Base-by-base conservation (phyloP, 2,113 vertebrate species). In the Trichechus manatus region DNA sequence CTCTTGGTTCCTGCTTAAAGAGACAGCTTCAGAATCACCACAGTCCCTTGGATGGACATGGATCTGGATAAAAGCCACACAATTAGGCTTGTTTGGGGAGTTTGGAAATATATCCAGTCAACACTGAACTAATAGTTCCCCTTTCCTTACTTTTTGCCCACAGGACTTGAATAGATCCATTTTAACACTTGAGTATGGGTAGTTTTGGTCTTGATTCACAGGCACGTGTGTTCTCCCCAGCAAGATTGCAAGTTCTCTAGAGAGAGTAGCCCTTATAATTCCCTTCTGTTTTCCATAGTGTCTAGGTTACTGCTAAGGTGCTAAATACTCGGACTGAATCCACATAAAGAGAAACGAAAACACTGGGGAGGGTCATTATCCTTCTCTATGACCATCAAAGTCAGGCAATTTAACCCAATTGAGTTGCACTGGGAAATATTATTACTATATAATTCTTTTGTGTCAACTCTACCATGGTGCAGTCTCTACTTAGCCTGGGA, bases 1-100 rank as follows among this genome's bases (percentile, higher is more conserved):
- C 29, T 78, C 56, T 89, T 89, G 75, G 70, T 9, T 91, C 8
- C 25, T 89, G 36, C 86, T 95, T 96, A 97, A 98, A 94, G 95
- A 72, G 88, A 96, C 68, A 93, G 74, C 64, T 85, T 96, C 63
- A 94, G 50, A 50, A 93, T 93, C 74, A 95, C 42, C 23, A 87
- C 20, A 59, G n/a, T 93, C 42, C 74, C n/a, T 94, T 63, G 39
- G 74, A 68, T 81, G 53, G 83, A 91, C 27, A 61, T 39, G 56
- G 81, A 89, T 72, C n/a, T 89, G 29, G 44, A 63, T 10, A 27
- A 89, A 17, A 89, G 64, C 96, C 44, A 79, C 78, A 91, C 6
- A 22, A 79, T 93, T 88, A 61, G 70, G 74, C 47, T 90, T 83
- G 42, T 74, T 96, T 95, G n/a, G 63, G 39, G 44, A 84, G 29